Evolutionary conservation across 2,888 invertebrate genomes (phyloP).

Genomic region (Calameuta idolon): DNA sequence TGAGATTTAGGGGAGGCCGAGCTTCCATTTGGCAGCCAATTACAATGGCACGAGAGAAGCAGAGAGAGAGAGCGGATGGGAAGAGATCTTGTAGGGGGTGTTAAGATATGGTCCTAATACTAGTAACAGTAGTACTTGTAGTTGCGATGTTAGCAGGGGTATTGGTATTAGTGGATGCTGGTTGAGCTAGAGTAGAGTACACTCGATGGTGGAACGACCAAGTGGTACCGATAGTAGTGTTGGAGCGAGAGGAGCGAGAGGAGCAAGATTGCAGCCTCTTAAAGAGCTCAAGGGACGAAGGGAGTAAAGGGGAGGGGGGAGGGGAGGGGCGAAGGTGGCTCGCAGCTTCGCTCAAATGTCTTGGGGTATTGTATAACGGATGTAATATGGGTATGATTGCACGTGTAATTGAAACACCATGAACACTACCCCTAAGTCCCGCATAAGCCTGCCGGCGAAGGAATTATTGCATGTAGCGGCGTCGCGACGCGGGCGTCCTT

Average conservation of each 20-base stretch:
- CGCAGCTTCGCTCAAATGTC: conserved; percentile 21
- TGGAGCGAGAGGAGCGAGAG: too few relatives aligned
- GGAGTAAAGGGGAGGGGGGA: too few relatives aligned
- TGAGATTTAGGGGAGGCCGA: conserved; percentile 54
- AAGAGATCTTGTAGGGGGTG: not conserved
- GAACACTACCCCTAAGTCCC: conserved; percentile 38
- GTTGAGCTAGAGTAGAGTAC: conserved; percentile 23
- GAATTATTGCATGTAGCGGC: conserved; percentile 36
- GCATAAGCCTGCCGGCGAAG: conserved; percentile 43
- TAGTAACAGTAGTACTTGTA: too few relatives aligned
- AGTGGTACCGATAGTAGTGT: conserved; percentile 42
- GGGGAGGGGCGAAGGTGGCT: too few relatives aligned
- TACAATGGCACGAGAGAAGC: conserved; percentile 47
- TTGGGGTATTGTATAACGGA: conserved; percentile 26
- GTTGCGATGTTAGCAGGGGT: conserved; percentile 37
- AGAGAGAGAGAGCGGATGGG: conserved; percentile 8
- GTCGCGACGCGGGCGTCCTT: not conserved
- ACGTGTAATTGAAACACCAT: conserved; percentile 55
- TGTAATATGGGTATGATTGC: conserved; percentile 50
- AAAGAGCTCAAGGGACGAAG: not conserved
- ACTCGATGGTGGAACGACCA: too few relatives aligned
- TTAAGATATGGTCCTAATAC: too few relatives aligned
- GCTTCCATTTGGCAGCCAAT: conserved; percentile 60
- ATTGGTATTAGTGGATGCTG: conserved; percentile 40
- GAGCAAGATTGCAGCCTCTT: not conserved